Percentiles rank a stretch among this genome's conserved stretches.
Evolutionary conservation across 1,140 invertebrate genomes (phyloP).

Genomic region (Neodiprion pinetum): DNA sequence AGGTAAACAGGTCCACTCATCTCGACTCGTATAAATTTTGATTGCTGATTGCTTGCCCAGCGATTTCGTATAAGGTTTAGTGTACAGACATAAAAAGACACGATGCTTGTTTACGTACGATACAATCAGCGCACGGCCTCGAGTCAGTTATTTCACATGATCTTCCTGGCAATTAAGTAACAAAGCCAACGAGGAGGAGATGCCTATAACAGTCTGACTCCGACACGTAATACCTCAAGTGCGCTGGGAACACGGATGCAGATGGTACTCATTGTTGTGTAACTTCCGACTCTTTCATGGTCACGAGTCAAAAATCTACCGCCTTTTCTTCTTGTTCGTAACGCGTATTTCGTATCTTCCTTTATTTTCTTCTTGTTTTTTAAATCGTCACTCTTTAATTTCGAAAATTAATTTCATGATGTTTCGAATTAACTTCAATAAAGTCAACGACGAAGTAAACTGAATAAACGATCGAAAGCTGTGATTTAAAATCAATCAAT

Average conservation of each 20-base stretch:
- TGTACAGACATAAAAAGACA: not conserved
- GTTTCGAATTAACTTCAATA: too few relatives aligned
- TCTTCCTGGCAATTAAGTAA: slow-evolving; percentile 2
- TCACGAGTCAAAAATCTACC: not conserved
- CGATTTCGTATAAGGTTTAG: too few relatives aligned
- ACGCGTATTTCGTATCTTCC: too few relatives aligned
- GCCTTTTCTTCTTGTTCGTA: too few relatives aligned
- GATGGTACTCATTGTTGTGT: not conserved
- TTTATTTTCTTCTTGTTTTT: too few relatives aligned
- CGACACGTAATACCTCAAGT: not conserved
- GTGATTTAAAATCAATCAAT: too few relatives aligned
- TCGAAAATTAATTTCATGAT: too few relatives aligned
- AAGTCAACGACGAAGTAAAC: too few relatives aligned
- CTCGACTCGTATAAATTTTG: too few relatives aligned
- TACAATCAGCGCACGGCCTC: not conserved
- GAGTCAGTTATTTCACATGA: not conserved
- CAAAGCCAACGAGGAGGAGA: not conserved
- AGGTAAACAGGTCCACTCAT: not conserved
- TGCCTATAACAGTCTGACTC: not conserved
- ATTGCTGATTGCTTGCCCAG: too few relatives aligned
- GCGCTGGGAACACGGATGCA: not conserved
- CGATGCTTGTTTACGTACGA: not conserved
- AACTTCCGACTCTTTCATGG: slow-evolving; percentile 1
- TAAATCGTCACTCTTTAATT: too few relatives aligned
- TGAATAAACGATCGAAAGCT: too few relatives aligned